These are phyloP conservation scores for Phrynocephalus forsythii DNA, from an alignment of 2,797 vertebrate species.

Conservation along the genomic window DNA sequence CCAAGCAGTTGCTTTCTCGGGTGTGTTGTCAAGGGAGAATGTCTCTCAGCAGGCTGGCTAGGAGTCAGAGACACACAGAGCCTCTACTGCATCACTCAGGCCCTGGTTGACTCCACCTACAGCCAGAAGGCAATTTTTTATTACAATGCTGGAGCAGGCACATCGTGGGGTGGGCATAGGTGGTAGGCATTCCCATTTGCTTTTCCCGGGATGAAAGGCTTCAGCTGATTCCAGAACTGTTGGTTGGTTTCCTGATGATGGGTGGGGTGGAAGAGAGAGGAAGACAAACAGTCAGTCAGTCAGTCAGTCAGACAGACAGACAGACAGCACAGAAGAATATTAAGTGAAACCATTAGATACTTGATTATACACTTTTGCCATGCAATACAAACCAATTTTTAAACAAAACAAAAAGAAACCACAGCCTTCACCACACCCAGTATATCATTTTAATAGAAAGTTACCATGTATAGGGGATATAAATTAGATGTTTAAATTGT, in stretches of 20 bases:
- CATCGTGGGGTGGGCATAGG: slow-evolving; percentile 93
- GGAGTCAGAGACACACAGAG: slow-evolving; percentile 88
- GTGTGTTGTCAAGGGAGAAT: not conserved
- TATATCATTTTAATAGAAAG: not conserved
- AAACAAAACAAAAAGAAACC: not conserved
- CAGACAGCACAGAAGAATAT: not conserved
- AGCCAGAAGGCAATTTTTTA: slow-evolving; percentile 91
- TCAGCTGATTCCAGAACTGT: slow-evolving; percentile 91
- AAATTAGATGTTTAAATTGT: not conserved
- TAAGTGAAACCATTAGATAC: not conserved
- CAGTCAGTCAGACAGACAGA: not conserved
- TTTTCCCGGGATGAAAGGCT: slow-evolving; percentile 90
- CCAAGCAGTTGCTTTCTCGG: not conserved
- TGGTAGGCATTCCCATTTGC: slow-evolving; percentile 91
- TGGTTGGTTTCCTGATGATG: slow-evolving; percentile 89
- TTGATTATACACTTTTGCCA: not conserved
- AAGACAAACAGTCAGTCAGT: not conserved
- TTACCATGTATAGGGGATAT: not conserved
- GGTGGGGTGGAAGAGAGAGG: not conserved
- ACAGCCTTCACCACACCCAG: too few relatives aligned
- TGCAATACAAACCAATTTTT: not conserved
- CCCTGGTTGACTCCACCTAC: slow-evolving; percentile 96
- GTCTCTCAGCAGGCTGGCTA: slow-evolving; percentile 21
- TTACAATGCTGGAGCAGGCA: slow-evolving; percentile 89
- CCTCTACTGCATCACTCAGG: slow-evolving; percentile 92